A percentile compares a stretch with the other conserved stretches of the same genome.
Conservation (phyloP, 2,113 vertebrate genomes). For the Penelope pileata region DNA sequence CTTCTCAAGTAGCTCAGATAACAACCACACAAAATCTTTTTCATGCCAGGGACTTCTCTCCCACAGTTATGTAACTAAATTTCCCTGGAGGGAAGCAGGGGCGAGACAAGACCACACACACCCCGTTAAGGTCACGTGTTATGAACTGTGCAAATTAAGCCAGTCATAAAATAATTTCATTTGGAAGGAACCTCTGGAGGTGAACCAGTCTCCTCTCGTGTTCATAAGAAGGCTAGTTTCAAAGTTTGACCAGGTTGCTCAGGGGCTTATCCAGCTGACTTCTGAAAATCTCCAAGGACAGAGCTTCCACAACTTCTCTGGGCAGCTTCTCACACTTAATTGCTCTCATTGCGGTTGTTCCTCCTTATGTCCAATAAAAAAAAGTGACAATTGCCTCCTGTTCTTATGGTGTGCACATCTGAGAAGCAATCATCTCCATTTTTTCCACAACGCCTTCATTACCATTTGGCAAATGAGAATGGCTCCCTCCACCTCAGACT, state of each 20-base stretch:
- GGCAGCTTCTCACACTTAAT: not conserved
- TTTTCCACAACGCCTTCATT: not conserved
- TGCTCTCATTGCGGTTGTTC: not conserved
- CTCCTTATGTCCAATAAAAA: not conserved
- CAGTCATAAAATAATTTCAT: not conserved
- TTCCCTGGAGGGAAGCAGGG: not conserved
- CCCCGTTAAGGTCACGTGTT: not conserved
- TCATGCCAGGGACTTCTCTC: not conserved
- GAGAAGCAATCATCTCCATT: not conserved
- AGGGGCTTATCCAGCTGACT: not conserved
- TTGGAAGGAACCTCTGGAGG: not conserved
- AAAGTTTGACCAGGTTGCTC: not conserved
- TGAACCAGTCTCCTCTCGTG: not conserved
- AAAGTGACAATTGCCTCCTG: not conserved
- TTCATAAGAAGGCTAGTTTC: not conserved
- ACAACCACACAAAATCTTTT: not conserved
- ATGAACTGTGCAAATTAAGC: not conserved
- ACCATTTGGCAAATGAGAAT: not conserved
- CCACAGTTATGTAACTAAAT: rapidly evolving
- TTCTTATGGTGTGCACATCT: not conserved
- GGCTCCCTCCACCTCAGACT: not conserved
- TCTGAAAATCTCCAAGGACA: not conserved
- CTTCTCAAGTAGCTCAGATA: not conserved
- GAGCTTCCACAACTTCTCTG: not conserved
- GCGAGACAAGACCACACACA: not conserved